phyloP scores from a whole-genome alignment of 2,113 vertebrate species.

The Caranx ignobilis region DNA sequence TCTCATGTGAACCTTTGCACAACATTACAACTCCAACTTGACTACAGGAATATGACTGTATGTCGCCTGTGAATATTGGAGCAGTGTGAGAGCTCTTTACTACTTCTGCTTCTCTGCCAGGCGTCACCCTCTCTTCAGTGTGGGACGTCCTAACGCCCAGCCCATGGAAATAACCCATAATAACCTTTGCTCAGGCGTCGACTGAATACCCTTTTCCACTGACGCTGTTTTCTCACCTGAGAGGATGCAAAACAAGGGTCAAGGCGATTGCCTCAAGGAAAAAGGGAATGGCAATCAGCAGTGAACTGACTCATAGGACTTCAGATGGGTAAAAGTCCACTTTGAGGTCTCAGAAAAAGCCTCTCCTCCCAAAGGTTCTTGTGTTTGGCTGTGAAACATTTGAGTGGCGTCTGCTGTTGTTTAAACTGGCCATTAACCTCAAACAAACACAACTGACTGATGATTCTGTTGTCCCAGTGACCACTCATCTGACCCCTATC shows the following conservation, averaged over 20 bases:
- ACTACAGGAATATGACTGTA: neutral
- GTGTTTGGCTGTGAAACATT: neutral
- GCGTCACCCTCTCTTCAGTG: slow-evolving; percentile 14
- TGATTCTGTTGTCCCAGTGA: neutral
- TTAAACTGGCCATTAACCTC: neutral
- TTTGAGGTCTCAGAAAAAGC: neutral
- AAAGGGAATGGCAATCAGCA: neutral
- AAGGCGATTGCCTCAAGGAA: neutral
- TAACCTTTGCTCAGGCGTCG: slow-evolving; percentile 66
- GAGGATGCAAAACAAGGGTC: slow-evolving; percentile 22
- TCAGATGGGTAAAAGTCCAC: neutral
- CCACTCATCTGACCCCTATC: neutral
- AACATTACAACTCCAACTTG: neutral
- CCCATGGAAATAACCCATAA: slow-evolving; percentile 57
- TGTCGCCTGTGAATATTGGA: neutral
- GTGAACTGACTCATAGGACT: neutral
- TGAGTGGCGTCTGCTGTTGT: neutral
- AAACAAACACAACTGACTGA: neutral
- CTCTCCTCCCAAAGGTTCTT: neutral
- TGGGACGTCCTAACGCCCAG: slow-evolving; percentile 48
- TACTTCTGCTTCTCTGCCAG: neutral
- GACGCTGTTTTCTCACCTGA: slow-evolving; percentile 40
- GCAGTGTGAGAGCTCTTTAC: neutral
- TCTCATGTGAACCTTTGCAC: too few relatives aligned
- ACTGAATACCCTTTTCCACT: slow-evolving; percentile 3